Evolutionary conservation across 2,113 vertebrate species (phyloP), one percentile per base, ranked within the genome.

Genomic region (Rhineura floridana): DNA sequence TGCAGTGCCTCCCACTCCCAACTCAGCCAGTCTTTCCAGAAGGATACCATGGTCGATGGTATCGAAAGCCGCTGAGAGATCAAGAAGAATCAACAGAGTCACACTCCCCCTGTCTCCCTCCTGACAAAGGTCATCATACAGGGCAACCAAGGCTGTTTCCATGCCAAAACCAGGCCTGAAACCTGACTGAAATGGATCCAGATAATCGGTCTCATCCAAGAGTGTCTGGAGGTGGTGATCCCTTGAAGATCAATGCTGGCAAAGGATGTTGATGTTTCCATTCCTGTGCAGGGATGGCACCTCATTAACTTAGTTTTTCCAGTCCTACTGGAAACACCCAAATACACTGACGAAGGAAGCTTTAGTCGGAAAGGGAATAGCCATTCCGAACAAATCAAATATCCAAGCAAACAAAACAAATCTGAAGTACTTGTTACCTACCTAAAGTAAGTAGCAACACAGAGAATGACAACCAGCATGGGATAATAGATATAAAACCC

Each of bases 401-500:
- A 46, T 82, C 48, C 36, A 33, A 87, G 46, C 33, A 36, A 75
- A 69, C 13, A 67, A 83, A 52, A n/a, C 19, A 88, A 65, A 50
- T 44, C 36, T 73, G 1, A 19, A n/a, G 33, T 70, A 5, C 5
- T 85, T 63, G 75, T 78, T 50, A 88, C 94, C 96, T 94, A 99
- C 98, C 98, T 99, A 92, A 97, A 99, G 91, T 98, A 98, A 1
- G 98, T 99, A 69, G 98, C 98, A 91, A 98, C 98, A 93, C 98
- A 99, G 67, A 99, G 98, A 94, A 99, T 96, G 85, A 99, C 96
- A 30, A 99, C 97, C 91, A 99, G 95, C 98, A 99, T 98, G 70
- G 98, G 98, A 90, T 99, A 99, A 92, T 99, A 99, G 91, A 99
- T 98, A 93, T 99, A 99, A 95, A 99, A 99, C 15, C 98, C 98